phyloP scores from a whole-genome alignment of 2,797 vertebrate genomes.

The Spheniscus humboldti region DNA sequence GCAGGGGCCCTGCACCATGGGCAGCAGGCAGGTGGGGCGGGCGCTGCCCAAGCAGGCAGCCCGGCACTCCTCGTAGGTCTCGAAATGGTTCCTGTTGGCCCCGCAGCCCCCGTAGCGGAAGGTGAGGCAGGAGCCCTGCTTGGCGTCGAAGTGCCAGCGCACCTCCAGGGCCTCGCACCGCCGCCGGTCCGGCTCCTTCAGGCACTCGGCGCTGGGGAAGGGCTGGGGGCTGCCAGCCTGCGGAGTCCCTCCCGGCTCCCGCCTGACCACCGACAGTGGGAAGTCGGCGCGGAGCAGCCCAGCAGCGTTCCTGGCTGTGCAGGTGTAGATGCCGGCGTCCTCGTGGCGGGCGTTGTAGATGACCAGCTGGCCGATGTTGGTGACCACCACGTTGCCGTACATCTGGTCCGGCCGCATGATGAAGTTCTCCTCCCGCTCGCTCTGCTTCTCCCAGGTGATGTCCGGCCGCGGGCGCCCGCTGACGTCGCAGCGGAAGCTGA shows the following conservation, averaged over 20 bases:
- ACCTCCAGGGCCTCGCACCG: conserved; percentile 77
- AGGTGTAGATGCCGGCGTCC: conserved; percentile 93
- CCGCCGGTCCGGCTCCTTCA: conserved; percentile 76
- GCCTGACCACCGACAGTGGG: conserved; percentile 85
- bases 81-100: conserved; percentile 83
- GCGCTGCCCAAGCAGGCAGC: conserved; percentile 82
- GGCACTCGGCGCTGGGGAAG: conserved; percentile 81
- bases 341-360: conserved; percentile 90
- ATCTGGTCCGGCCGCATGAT: conserved; percentile 96
- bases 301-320: conserved; percentile 84
- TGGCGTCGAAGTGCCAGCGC: conserved; percentile 88
- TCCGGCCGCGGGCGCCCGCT: conserved; percentile 86
- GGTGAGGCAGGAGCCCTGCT: conserved; percentile 83
- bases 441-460: conserved; percentile 96
- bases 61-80: conserved; percentile 91
- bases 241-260: conserved; percentile 66
- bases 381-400: conserved; percentile 96
- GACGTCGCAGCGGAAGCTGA: conserved; percentile 92
- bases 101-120: conserved; percentile 87
- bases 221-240: conserved; percentile 44
- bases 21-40: conserved; percentile 81
- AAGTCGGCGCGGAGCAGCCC: conserved; percentile 90
- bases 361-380: conserved; percentile 95
- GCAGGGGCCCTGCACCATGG: conserved; percentile 92
- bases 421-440: conserved; percentile 81